Conservation (phyloP, 2,113 vertebrate genomes). For the Pao palembangensis region DNA sequence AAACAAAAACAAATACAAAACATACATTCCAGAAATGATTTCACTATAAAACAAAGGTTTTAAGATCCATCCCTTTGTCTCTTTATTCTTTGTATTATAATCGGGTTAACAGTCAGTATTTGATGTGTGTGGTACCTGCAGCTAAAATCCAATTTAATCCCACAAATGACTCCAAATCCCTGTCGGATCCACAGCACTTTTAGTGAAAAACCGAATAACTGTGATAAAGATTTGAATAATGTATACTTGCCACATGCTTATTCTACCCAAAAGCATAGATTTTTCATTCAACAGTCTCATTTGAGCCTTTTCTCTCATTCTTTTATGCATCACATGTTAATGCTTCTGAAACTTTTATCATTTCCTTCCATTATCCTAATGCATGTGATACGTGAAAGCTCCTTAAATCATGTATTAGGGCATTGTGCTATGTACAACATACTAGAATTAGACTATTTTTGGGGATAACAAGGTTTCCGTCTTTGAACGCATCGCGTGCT, state of each 20-base stretch:
- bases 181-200: conserved; percentile 6
- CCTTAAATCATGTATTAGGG: conserved; percentile 77
- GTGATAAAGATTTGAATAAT: conserved; percentile 68
- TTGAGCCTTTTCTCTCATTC: conserved; percentile 48
- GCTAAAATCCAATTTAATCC: too few relatives aligned
- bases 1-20: background rate
- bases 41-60: background rate
- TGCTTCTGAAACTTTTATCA: conserved; percentile 76
- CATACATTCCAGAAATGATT: background rate
- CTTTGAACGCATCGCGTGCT: conserved; percentile 37
- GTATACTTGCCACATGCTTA: conserved; percentile 48
- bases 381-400: conserved; percentile 62
- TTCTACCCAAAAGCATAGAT: conserved; percentile 42
- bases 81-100: too few relatives aligned
- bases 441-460: conserved; percentile 51
- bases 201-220: conserved; percentile 41
- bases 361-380: conserved; percentile 73
- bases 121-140: too few relatives aligned
- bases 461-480: conserved; percentile 37
- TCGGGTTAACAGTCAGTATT: too few relatives aligned
- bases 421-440: conserved; percentile 71
- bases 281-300: conserved; percentile 37
- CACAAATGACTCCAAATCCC: background rate
- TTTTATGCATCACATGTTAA: conserved; percentile 77
- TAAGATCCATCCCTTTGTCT: too few relatives aligned